Evolutionary conservation across 2,888 invertebrate species (phyloP), one percentile per base, ranked within the genome.

Genomic region (Nomada ferruginata): DNA sequence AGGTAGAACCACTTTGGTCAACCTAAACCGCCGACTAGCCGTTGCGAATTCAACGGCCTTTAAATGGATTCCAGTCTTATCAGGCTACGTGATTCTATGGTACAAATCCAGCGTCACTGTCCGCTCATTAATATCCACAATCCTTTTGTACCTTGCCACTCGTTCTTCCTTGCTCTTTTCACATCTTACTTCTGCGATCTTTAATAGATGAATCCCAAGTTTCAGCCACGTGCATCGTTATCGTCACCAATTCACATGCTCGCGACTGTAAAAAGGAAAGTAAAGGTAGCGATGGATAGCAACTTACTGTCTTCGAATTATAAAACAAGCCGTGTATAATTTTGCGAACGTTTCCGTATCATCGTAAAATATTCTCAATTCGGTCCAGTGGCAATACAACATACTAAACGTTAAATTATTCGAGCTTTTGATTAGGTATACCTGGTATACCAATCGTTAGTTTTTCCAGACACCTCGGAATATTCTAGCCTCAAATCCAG

Each of bases 1-100:
- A 83, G 89, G 77, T 80, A 79, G 76, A 81, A 61, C 73, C 71
- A 70, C 72, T 75, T 81, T 71, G 70, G 59, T 74, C 59, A 64
- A 76, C 70, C 66, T 47, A 80, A 75, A 74, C 70, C 57, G 66
- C 55, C 66, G 69, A 23, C 44, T 68, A n/a, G 71, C 65, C 65
- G 60, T 73, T 60, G 68, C 73, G 23, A 64, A 64, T 83, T 71
- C 76, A 72, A 80, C 53, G 59, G 72, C 52, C 71, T 69, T 85
- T 69, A 83, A 79, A 76, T 59, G 82, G 82, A 79, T 69, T 73
- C 69, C 73, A 57, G 69, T 68, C 60, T 82, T 71, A 82, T 81
- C 64, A 59, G 65, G 29, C 9, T 13, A 23, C 66, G 59, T 57
- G 52, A 72, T 76, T 36, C 57, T 50, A 20, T 61, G 44, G 68